Evolutionary conservation across 2,888 invertebrate genomes (phyloP), one percentile per base, ranked within the genome.

Genomic region (Seira musarum): DNA sequence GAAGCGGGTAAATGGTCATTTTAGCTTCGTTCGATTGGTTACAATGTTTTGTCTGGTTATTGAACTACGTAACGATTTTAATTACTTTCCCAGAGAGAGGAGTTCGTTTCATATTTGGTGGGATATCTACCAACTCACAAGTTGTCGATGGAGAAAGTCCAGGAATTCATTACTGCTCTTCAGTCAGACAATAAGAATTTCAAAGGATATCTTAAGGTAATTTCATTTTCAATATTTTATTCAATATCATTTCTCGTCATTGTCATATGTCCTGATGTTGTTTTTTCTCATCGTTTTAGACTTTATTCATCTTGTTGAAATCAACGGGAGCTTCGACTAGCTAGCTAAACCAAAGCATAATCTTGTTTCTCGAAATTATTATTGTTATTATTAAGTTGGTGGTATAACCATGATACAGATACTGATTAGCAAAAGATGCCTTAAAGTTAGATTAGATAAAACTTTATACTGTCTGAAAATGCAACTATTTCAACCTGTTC

Each of bases 141-240:
- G 69, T 76, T 90, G n/a, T 87, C 89, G 2, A 87, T 89, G 21
- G 86, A 88, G 49, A 87, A 89, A 57, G 88, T 88, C 63, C 88
- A 88, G 81, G 89, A 90, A 82, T 90, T 89, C 84, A 89, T 90
- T 82, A 88, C 88, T 73, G 90, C 90, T 17, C 86, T 90, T 22
- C 88, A 88, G 71, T 87, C 89, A 64, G 90, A 90, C 81, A 85
- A 82, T 21, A 90, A 90, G 87, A 84, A 88, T 64, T 90, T 90
- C 86, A 89, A 88, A 82, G 88, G 88, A 74, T 90, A 89, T 87
- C 86, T 89, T 57, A 90, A 90, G 88, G 90, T 90, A 87, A 86
- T 87, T 30, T 13, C 8, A 61, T 71, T 19, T 3, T 8, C 8
- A 17, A 8, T 67, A 24, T n/a, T 30, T 40, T 67, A n/a, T n/a